phyloP scores from a whole-genome alignment of 92 coral and sea anemone genomes.

The Paragorgia papillata region DNA sequence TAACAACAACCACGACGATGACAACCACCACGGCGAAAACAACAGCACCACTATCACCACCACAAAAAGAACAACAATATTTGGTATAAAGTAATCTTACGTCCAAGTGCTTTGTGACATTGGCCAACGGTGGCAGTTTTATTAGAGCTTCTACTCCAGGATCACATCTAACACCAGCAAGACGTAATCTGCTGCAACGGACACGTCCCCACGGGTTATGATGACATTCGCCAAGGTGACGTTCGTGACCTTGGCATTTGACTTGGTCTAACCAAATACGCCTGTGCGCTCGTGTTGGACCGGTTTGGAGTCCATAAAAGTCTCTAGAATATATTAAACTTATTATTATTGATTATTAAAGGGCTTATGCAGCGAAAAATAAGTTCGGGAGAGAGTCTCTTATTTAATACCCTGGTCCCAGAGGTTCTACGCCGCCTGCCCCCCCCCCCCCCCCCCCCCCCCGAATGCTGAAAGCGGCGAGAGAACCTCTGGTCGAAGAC shows the following conservation, averaged over 20 bases:
- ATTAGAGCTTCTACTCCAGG: conserved; percentile 48
- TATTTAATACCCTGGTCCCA: too few relatives aligned
- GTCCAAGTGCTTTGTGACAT: conserved; percentile 46
- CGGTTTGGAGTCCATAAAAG: conserved; percentile 5
- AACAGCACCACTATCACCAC: too few relatives aligned
- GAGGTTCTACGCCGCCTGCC: too few relatives aligned
- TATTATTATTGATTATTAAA: too few relatives aligned
- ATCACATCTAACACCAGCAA: conserved; percentile 82
- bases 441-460: too few relatives aligned
- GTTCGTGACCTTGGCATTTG: conserved; percentile 73
- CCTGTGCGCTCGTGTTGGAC: background rate
- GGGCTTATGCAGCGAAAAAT: too few relatives aligned
- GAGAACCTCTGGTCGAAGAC: too few relatives aligned
- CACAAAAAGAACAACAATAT: too few relatives aligned
- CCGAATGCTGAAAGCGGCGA: too few relatives aligned
- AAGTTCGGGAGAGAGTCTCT: too few relatives aligned
- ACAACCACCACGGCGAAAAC: too few relatives aligned
- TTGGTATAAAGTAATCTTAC: conserved; percentile 1
- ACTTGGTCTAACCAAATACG: conserved; percentile 74
- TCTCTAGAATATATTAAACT: background rate
- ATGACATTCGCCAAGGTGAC: conserved; percentile 60
- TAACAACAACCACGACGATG: too few relatives aligned
- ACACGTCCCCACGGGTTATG: conserved; percentile 73
- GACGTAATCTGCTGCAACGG: conserved; percentile 57
- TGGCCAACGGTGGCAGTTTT: conserved; percentile 58